Conservation (phyloP, 2,797 vertebrate genomes). For the Myotis findleyi region DNA sequence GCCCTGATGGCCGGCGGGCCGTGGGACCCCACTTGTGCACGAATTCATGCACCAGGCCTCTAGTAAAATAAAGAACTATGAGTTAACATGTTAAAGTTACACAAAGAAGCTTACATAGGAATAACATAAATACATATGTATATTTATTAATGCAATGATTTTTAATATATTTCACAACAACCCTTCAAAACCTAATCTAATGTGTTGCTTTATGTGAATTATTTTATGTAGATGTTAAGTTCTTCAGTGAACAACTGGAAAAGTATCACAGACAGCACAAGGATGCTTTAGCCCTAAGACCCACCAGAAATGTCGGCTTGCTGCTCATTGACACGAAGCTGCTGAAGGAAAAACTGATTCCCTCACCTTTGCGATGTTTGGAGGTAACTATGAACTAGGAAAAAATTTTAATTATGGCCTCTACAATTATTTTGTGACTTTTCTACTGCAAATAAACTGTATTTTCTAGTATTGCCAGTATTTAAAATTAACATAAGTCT, state of each 20-base stretch:
- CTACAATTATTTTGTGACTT: neutral
- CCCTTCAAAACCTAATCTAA: neutral
- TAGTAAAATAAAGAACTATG: neutral
- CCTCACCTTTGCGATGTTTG: conserved; percentile 90
- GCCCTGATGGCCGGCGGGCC: too few relatives aligned
- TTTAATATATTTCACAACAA: conserved; percentile 7
- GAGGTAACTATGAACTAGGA: conserved; percentile 87
- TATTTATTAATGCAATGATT: neutral
- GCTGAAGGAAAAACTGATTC: conserved; percentile 90
- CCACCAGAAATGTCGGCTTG: conserved; percentile 89
- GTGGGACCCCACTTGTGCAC: too few relatives aligned
- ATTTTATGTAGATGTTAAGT: conserved; percentile 87
- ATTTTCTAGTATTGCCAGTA: neutral
- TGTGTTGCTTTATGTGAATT: neutral
- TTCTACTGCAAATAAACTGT: neutral
- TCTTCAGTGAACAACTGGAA: conserved; percentile 89
- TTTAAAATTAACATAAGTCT: conserved; percentile 1
- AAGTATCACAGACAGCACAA: conserved; percentile 90
- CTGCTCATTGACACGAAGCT: conserved; percentile 91
- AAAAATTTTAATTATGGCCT: neutral
- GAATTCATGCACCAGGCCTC: too few relatives aligned
- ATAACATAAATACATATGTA: neutral
- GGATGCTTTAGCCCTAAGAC: conserved; percentile 87
- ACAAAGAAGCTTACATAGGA: neutral
- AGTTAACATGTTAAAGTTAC: conserved; percentile 40